A percentile compares a stretch with the other conserved stretches of the same genome.
These are phyloP conservation scores for Ashinkailepas kermadecensis DNA, from an alignment of 2,888 invertebrate species.

Conservation along the genomic window DNA sequence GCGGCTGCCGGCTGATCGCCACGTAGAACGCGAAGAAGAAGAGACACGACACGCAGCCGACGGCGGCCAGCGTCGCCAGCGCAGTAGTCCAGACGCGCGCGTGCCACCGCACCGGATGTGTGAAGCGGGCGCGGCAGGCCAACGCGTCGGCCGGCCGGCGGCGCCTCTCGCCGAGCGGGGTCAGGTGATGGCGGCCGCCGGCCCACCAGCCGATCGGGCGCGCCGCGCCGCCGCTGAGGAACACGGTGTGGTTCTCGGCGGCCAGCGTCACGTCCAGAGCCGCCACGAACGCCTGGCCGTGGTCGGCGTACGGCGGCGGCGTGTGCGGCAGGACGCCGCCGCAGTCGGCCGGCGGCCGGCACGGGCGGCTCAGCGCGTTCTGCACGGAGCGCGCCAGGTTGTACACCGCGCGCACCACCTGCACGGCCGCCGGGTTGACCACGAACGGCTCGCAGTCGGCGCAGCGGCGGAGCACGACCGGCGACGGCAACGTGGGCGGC, in stretches of 20 bases:
- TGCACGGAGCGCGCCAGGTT: background rate
- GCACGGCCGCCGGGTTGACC: background rate
- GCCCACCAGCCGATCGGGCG: background rate
- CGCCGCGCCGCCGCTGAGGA: background rate
- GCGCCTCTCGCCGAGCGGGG: background rate
- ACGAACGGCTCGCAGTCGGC: background rate
- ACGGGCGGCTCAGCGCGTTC: background rate
- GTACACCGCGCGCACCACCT: background rate
- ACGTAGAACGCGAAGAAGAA: constrained; percentile 9
- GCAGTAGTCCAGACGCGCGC: background rate
- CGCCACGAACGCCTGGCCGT: background rate
- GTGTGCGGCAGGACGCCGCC: too few relatives aligned
- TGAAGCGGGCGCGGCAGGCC: constrained; percentile 2
- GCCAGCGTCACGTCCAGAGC: background rate
- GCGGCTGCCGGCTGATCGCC: background rate
- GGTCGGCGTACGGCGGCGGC: background rate
- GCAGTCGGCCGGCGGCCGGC: background rate
- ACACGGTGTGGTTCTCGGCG: background rate
- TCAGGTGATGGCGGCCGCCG: background rate
- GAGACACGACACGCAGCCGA: background rate
- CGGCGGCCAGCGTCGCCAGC: constrained; percentile 5
- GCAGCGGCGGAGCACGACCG: too few relatives aligned
- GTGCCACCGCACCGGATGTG: background rate
- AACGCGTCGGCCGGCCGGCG: background rate
- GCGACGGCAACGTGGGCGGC: too few relatives aligned